A percentile compares a stretch with the other conserved stretches of the same genome.
Conservation (phyloP, 1,140 invertebrate genomes). For the Lasioglossum albipes region DNA sequence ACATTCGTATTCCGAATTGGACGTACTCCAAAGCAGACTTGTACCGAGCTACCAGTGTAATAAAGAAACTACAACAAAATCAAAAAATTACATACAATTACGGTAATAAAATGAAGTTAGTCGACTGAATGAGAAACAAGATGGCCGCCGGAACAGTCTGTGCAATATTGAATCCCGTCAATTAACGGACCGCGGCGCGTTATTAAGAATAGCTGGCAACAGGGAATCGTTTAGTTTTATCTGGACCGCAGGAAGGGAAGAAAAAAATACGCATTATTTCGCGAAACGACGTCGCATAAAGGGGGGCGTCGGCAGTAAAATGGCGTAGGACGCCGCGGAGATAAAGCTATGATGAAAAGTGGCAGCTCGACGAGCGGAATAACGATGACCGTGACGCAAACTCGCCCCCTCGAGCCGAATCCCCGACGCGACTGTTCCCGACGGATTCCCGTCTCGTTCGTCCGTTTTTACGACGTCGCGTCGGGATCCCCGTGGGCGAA, state of each 20-base stretch:
- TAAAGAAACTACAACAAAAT: too few species aligned
- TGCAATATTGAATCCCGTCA: too few species aligned
- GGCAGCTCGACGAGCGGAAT: not conserved
- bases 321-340: not conserved
- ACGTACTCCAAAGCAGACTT: too few species aligned
- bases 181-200: too few species aligned
- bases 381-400: not conserved
- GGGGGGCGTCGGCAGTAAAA: not conserved
- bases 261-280: not conserved
- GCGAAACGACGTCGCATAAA: not conserved
- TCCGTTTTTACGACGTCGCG: slow-evolving; percentile 2
- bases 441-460: too few species aligned
- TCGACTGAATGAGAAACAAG: too few species aligned
- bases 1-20: too few species aligned
- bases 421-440: not conserved
- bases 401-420: not conserved
- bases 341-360: slow-evolving; percentile 10
- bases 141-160: too few species aligned
- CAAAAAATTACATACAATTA: too few species aligned
- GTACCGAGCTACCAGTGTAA: too few species aligned
- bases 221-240: not conserved
- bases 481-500: not conserved
- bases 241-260: not conserved
- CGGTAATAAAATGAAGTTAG: too few species aligned
- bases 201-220: not conserved